Conservation (phyloP, 1,140 invertebrate genomes). For the Eubasilissa regina region DNA sequence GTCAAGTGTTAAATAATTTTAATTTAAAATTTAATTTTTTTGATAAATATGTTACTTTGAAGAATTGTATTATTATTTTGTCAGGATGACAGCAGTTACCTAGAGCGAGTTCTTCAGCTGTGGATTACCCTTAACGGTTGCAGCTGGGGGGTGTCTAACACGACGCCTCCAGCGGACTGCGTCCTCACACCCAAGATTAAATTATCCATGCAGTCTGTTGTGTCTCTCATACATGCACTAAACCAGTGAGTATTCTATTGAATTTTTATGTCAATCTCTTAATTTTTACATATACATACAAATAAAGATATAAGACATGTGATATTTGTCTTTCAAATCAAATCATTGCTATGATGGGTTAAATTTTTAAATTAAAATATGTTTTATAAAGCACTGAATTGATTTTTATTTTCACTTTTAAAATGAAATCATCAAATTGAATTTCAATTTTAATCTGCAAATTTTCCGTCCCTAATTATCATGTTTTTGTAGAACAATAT, state of each 20-base stretch:
- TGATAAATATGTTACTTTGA: not conserved
- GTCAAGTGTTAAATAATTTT: no score
- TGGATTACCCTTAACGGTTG: slow-evolving; percentile 87
- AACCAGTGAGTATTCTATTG: slow-evolving; percentile 62
- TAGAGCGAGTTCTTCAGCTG: slow-evolving; percentile 86
- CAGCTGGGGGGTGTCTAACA: slow-evolving; percentile 65
- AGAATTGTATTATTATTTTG: slow-evolving; percentile 26
- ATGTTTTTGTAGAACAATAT: no score
- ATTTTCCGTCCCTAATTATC: no score
- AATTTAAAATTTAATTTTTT: no score
- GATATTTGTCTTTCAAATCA: no score
- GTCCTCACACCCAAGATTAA: slow-evolving; percentile 80
- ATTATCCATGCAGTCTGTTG: slow-evolving; percentile 80
- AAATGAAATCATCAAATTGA: no score
- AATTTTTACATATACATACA: slow-evolving; percentile 11
- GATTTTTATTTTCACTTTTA: no score
- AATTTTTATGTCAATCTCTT: slow-evolving; percentile 22
- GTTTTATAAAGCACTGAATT: no score
- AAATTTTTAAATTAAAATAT: no score
- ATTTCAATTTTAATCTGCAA: no score
- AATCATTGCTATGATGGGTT: no score
- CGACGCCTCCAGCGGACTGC: slow-evolving; percentile 72
- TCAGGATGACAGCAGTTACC: slow-evolving; percentile 75
- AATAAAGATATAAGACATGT: no score
- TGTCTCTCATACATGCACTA: slow-evolving; percentile 78